Base-by-base conservation (phyloP, 1,140 invertebrate genomes). In the Hypothenemus hampei region DNA sequence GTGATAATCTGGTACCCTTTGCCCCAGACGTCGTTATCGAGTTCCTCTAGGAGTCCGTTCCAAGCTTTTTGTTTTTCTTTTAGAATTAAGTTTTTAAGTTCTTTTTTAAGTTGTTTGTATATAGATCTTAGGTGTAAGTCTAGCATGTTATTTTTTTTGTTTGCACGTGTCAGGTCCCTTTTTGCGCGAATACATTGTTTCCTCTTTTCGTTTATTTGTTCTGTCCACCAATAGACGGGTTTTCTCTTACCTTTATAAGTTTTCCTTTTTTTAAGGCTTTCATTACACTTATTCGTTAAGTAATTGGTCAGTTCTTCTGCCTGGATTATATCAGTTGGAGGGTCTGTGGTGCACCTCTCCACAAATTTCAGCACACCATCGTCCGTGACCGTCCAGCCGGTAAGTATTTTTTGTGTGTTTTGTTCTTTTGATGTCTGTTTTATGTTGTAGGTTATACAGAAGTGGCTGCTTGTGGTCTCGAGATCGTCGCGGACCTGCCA, bases 1-100 rank as follows among this genome's bases (percentile, higher is more conserved):
- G 29, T 55, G 7, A 56, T 36, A n/a, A 59, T 59, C 8, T 49
- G 11, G 37, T 59, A 59, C 8, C 23, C 57, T 23, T 33, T 49
- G 4, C 43, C 35, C 43, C 52, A 59, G 5, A 47, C 22, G 29
- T 59, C 52, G 0, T 56, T 26, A n/a, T 59, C 52, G 8, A 59
- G 22, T 26, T 59, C 52, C 20, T 50, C 37, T 6, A 33, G 37
- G 3, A 59, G 5, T 23, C 15, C 2, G n/a, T 36, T 48, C 52
- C 45, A 59, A n/a, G 13, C 8, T 19, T 49, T 18, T n/a, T 10
- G 5, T 41, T 59, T 59, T 15, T 39, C n/a, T 15, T 31, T 45
- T 13, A 11, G 35, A 4, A 53, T 53, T 36, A 3, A 21, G 8
- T 8, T 29, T 33, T 53, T 53, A 11, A 53, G 20, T 16, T 33